Base-by-base conservation (phyloP, 1,140 invertebrate species). In the Trichoplusia ni region DNA sequence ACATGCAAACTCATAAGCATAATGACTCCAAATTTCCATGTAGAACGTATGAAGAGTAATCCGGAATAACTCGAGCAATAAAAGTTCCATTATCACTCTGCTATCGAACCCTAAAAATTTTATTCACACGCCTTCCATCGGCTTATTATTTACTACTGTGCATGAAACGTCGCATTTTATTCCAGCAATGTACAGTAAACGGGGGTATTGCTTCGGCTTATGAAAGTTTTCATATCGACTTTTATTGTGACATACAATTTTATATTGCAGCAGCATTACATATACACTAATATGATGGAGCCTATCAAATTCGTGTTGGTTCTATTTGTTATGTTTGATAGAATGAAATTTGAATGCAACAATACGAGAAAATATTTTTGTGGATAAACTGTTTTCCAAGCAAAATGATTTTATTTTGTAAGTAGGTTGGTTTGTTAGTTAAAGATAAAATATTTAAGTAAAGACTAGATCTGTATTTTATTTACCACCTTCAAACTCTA, bases 191-290 rank as follows among this genome's bases (percentile, higher is more conserved):
- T 67, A 47, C 56, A 56, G 67, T 66, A 67, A 70, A 73, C 35
- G 29, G 64, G n/a, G 23, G 59, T 70, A 69, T 72, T 64, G 67
- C 42, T 44, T 67, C 42, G 21, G 46, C 51, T 64, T 72, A 73
- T 73, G 63, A 73, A 74, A 71, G 62, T 69, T 71, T 69, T 71
- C 65, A 74, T 74, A 71, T 66, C 64, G 59, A 14, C 49, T 64
- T 69, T 75, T 75, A 74, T 69, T 59, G 65, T 66, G 33, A 49
- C 64, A 54, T 53, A 69, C 47, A 35, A 60, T 60, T 60, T 66
- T 61, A 69, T 69, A 64, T 65, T 33, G 35, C 53, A 59, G 18
- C 11, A 38, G 38, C 33, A 46, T 44, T 42, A 42, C 53, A 42
- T 8, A 21, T 31, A 23, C 33, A 54, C 51, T 59, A 13, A 59